A percentile compares a stretch with the other conserved stretches of the same genome.
Evolutionary conservation across 2,113 vertebrate genomes (phyloP).

Genomic region (Crotalus tigris): DNA sequence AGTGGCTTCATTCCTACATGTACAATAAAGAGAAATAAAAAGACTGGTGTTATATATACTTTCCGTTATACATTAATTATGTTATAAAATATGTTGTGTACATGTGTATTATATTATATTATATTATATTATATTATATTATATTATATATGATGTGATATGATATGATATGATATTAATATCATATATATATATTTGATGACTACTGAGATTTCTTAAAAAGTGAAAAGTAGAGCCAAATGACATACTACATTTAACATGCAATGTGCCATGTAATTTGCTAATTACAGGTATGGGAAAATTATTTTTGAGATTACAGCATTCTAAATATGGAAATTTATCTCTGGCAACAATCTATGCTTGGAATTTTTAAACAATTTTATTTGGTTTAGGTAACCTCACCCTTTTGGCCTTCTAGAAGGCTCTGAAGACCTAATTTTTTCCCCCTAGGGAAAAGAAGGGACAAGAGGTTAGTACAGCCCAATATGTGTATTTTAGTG

Average conservation of each 20-base stretch:
- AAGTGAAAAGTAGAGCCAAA: not conserved
- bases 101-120: too few species aligned
- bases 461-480: not conserved
- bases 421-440: not conserved
- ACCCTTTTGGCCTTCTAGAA: not conserved
- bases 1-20: not conserved
- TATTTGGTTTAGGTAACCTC: not conserved
- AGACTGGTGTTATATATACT: not conserved
- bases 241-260: not conserved
- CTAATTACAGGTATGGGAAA: not conserved
- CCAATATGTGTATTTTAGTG: not conserved
- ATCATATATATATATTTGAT: too few species aligned
- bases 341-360: not conserved
- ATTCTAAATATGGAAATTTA: not conserved
- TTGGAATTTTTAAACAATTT: not conserved
- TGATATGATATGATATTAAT: too few species aligned
- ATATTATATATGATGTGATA: too few species aligned
- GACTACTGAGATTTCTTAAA: not conserved
- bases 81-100: not conserved
- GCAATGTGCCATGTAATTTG: not conserved
- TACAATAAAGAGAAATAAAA: not conserved
- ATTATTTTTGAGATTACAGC: not conserved
- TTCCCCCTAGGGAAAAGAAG: not conserved
- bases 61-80: not conserved
- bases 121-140: too few species aligned